These are phyloP conservation scores for Muntiacus reevesi DNA, from an alignment of 2,113 vertebrate genomes.

Conservation along the genomic window DNA sequence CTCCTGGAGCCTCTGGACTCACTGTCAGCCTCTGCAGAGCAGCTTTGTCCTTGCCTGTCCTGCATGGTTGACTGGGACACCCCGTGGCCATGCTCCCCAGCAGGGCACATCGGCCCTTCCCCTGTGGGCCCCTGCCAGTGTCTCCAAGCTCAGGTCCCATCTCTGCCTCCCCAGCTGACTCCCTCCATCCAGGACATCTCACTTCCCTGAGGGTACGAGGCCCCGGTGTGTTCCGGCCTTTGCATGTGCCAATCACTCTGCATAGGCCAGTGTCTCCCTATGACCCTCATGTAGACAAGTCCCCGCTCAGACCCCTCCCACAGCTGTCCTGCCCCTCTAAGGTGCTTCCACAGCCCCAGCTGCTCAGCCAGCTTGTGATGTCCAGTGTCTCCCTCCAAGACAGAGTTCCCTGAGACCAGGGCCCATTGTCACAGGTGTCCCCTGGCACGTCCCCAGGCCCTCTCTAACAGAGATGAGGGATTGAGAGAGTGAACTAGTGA, in stretches of 20 bases:
- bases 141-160: not conserved
- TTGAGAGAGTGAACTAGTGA: too few species aligned
- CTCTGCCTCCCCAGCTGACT: not conserved
- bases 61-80: not conserved
- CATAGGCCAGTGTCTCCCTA: not conserved
- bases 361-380: not conserved
- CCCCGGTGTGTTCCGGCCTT: not conserved
- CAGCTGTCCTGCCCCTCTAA: not conserved
- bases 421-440: not conserved
- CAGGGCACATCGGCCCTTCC: not conserved
- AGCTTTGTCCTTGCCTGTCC: not conserved
- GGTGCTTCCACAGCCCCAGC: not conserved
- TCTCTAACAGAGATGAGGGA: too few species aligned
- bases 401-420: not conserved
- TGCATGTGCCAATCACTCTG: not conserved
- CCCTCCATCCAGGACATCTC: accelerated
- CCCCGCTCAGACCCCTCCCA: not conserved
- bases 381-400: not conserved
- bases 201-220: not conserved
- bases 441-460: too few species aligned
- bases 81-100: accelerated
- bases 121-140: accelerated
- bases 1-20: not conserved
- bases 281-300: not conserved
- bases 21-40: not conserved